Percentiles rank a stretch among this genome's conserved stretches.
Conservation (phyloP, 2,888 invertebrate species). For the Carterocephalus palaemon region DNA sequence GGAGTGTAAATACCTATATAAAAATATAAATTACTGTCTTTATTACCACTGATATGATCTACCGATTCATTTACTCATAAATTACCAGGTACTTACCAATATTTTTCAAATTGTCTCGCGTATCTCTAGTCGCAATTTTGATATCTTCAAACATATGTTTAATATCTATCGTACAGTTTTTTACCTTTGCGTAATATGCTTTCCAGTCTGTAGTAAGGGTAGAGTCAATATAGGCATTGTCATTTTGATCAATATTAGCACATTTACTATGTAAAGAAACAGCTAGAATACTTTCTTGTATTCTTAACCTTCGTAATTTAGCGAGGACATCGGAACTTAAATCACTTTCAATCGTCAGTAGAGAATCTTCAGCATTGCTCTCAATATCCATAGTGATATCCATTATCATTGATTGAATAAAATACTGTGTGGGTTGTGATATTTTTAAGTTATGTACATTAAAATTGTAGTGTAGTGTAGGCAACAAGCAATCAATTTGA, state of each 20-base stretch:
- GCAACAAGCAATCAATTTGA: too few species aligned
- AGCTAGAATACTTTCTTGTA: constrained; percentile 57
- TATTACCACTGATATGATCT: too few species aligned
- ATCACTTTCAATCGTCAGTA: constrained; percentile 19
- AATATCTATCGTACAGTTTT: constrained; percentile 42
- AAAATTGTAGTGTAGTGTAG: too few species aligned
- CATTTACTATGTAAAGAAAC: constrained; percentile 39
- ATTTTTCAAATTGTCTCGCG: constrained; percentile 41
- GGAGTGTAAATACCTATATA: too few species aligned
- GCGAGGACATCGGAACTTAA: constrained; percentile 36
- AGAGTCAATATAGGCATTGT: constrained; percentile 24
- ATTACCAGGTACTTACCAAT: constrained; percentile 41
- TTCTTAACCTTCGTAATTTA: constrained; percentile 57
- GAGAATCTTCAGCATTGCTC: constrained; percentile 11
- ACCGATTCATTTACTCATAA: background rate
- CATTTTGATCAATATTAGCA: constrained; percentile 29
- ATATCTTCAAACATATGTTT: constrained; percentile 55
- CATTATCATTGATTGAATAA: background rate
- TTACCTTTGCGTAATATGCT: constrained; percentile 38
- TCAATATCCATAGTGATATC: constrained; percentile 14
- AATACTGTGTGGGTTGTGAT: too few species aligned
- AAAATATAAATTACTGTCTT: too few species aligned
- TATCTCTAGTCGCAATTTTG: constrained; percentile 38
- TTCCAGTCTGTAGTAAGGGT: constrained; percentile 34
- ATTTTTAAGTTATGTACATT: too few species aligned